phyloP scores from a whole-genome alignment of 2,797 vertebrate species.

The Bryconaethiops microstoma region DNA sequence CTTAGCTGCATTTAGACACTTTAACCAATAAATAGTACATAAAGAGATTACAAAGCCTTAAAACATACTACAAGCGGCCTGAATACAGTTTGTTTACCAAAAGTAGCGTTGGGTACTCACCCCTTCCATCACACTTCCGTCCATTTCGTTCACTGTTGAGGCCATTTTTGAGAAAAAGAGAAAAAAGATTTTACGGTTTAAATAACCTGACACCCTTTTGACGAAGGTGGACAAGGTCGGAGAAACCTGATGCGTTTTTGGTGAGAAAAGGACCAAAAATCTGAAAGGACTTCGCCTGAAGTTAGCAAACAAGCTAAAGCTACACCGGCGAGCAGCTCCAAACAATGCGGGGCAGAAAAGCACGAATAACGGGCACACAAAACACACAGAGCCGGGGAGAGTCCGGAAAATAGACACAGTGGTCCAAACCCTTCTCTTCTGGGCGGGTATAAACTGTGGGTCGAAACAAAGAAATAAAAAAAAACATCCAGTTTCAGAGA shows the following conservation, averaged over 20 bases:
- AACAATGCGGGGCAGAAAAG: constrained; percentile 57
- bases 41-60: neutral
- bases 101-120: constrained; percentile 74
- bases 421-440: neutral
- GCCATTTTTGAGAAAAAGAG: constrained; percentile 66
- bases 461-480: neutral
- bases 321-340: constrained; percentile 45
- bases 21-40: neutral
- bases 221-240: neutral
- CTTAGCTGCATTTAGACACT: neutral
- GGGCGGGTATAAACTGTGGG: too few relatives aligned
- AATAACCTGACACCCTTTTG: neutral
- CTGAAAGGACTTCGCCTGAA: constrained; percentile 15
- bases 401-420: neutral
- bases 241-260: constrained; percentile 20
- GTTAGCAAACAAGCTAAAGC: constrained; percentile 34
- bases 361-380: constrained; percentile 53
- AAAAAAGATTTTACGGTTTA: constrained; percentile 26
- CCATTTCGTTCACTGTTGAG: constrained; percentile 78
- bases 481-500: neutral
- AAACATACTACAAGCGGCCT: neutral
- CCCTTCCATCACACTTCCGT: constrained; percentile 94
- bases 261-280: constrained; percentile 24
- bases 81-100: neutral
- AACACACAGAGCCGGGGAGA: neutral